Base-by-base conservation (phyloP, 1,140 invertebrate genomes). In the Luehdorfia chinensis region DNA sequence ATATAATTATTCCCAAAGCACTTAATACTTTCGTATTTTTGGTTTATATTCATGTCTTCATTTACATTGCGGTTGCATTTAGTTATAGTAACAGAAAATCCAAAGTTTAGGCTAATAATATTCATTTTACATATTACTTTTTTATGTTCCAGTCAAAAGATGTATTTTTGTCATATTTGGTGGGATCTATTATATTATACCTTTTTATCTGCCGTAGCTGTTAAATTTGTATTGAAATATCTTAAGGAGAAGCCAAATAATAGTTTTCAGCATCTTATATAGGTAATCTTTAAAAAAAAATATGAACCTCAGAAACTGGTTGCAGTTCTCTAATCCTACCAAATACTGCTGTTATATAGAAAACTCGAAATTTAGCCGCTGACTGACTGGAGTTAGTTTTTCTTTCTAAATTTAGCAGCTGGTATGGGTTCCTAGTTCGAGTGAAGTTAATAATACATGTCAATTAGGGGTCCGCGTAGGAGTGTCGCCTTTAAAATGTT, bases 361-460 rank as follows among this genome's bases (percentile, higher is more conserved):
- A 9, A 37, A 27, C 39, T 43, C 13, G 13, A 27, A 37, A 37
- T 37, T 27, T 16, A 58, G 52, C 65, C 49, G 61, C 68, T 67
- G 75, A 75, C 79, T 75, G 80, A 76, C 75, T 64, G 66, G 58
- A 55, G 66, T 74, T 65, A 36, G 43, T 50, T 78, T 76, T 66
- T 61, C 57, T 75, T 76, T 84, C 76, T 81, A 79, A 86, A 87
- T 80, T 80, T 87, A 87, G 75, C 79, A 80, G 85, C 84, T 84
- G 87, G 72, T 85, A 88, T 86, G 84, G n/a, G 85, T 87, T 87
- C 87, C 85, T 87, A 88, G 83, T 80, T 78, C 73, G 81, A 84
- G 77, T 87, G 81, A 87, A 87, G 83, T 84, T 78, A 75, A 86
- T 79, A 86, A 83, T 78, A 87, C 73, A 87, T 86, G 87, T 88